Evolutionary conservation across 1,140 invertebrate species (phyloP).

Genomic region (Halesus radiatus): DNA sequence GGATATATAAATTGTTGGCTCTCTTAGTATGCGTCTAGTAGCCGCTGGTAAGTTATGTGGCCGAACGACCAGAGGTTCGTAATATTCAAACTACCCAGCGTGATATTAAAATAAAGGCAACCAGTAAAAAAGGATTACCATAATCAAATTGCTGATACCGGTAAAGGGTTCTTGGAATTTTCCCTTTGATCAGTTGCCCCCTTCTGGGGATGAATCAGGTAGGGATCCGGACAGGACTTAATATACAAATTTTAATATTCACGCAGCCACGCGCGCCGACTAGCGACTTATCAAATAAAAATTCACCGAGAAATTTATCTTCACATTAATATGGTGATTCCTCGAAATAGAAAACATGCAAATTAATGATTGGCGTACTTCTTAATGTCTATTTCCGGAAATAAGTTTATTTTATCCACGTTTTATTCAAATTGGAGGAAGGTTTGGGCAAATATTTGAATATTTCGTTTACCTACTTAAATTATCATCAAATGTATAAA

Average conservation of each 20-base stretch:
- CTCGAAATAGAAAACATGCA: not conserved
- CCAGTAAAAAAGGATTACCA: no score
- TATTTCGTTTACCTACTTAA: no score
- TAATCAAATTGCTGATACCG: no score
- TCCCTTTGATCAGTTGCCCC: not conserved
- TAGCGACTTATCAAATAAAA: slow-evolving; percentile 21
- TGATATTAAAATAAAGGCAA: no score
- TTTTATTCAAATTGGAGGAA: not conserved
- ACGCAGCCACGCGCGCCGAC: not conserved
- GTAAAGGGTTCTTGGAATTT: not conserved
- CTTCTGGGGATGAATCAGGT: not conserved
- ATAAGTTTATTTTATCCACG: not conserved
- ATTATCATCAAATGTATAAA: no score
- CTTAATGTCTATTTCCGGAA: not conserved
- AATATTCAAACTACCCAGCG: not conserved
- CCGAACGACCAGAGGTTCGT: slow-evolving; percentile 8
- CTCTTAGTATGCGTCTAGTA: slow-evolving; percentile 27
- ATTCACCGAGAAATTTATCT: not conserved
- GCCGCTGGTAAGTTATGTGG: slow-evolving; percentile 11
- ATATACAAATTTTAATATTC: slow-evolving; percentile 35
- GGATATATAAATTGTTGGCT: slow-evolving; percentile 16
- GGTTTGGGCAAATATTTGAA: not conserved
- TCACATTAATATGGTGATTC: slow-evolving; percentile 8
- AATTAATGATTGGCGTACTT: not conserved
- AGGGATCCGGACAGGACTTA: not conserved